Evolutionary conservation across 2,888 invertebrate genomes (phyloP).

Genomic region (Cheiracanthium punctorium): DNA sequence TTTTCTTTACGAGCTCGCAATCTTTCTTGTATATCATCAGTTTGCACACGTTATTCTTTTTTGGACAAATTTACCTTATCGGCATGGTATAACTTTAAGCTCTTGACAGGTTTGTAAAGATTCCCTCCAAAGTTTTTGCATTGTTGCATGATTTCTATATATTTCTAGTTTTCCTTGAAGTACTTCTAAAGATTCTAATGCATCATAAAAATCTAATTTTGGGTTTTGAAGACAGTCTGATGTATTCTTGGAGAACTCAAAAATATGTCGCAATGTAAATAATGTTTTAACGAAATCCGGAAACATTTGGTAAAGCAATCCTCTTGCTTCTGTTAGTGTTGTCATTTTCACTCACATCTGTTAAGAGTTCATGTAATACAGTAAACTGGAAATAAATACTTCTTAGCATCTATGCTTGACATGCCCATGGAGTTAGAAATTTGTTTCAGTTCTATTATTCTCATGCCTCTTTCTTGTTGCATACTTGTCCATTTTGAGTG

Average conservation of each 20-base stretch:
- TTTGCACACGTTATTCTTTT: no score
- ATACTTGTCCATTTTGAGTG: slow-evolving; percentile 10
- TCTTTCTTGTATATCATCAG: no score
- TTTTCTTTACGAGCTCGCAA: no score
- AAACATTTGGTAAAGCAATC: background rate
- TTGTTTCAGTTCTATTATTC: slow-evolving; percentile 12
- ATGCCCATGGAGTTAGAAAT: slow-evolving; percentile 20
- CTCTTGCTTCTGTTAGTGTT: background rate
- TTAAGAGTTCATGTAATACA: background rate
- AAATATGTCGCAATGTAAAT: background rate
- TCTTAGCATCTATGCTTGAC: slow-evolving; percentile 7
- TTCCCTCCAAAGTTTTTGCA: background rate
- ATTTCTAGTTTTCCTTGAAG: background rate
- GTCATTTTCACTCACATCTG: background rate
- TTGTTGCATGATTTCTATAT: background rate
- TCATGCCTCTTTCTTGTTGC: background rate
- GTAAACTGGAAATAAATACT: background rate
- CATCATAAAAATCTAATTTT: background rate
- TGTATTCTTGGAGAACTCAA: background rate
- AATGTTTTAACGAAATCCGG: background rate
- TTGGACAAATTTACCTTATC: no score
- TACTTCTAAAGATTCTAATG: background rate
- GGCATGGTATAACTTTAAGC: no score
- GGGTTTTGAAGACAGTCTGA: slow-evolving; percentile 15
- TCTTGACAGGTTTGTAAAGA: background rate